These are phyloP conservation scores for Patella ulyssiponensis DNA, from an alignment of 2,888 invertebrate species.

Conservation along the genomic window DNA sequence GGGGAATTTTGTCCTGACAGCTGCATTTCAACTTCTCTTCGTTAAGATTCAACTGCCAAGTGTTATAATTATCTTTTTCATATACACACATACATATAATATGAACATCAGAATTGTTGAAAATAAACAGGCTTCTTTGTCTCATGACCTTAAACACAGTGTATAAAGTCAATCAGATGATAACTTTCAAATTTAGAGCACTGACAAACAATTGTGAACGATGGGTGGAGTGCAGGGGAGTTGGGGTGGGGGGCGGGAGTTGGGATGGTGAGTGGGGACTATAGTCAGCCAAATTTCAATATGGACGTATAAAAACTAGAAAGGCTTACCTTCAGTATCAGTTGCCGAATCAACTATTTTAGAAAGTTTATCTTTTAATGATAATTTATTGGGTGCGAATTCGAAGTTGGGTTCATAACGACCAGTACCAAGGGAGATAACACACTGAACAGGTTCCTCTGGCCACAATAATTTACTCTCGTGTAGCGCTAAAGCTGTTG, in stretches of 20 bases:
- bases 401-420: conserved; percentile 70
- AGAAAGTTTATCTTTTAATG: conserved; percentile 85
- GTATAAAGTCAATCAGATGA: neutral
- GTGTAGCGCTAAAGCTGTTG: conserved; percentile 88
- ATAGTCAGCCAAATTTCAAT: neutral
- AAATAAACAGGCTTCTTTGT: no score
- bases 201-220: no score
- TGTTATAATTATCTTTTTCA: no score
- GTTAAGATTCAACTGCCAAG: no score
- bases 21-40: no score
- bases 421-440: conserved; percentile 87
- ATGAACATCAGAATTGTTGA: neutral
- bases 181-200: neutral
- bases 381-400: conserved; percentile 60
- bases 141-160: no score
- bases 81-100: neutral
- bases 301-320: no score
- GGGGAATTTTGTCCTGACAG: no score
- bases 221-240: neutral
- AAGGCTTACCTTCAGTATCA: conserved; percentile 69
- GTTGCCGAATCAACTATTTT: conserved; percentile 74
- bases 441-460: conserved; percentile 80
- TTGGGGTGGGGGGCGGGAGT: fast-evolving
- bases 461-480: conserved; percentile 90
- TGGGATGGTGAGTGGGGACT: neutral